Evolutionary conservation across 2,797 vertebrate species (phyloP).

Genomic region (Syngnathus acus): DNA sequence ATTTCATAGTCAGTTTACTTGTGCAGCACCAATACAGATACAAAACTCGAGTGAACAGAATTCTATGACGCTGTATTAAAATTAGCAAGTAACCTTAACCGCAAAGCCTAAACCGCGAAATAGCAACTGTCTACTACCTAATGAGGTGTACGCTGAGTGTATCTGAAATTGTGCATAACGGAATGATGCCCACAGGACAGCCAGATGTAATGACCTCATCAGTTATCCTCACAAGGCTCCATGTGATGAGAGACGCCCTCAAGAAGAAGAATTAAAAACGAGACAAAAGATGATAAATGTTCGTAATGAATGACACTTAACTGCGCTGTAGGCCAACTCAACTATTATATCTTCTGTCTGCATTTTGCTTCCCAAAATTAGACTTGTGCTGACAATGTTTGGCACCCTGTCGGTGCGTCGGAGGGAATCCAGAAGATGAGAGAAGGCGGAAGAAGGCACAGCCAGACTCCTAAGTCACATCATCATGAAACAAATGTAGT

Average conservation of each 20-base stretch:
- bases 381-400: constrained; percentile 3
- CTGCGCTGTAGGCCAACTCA: constrained; percentile 12
- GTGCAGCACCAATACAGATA: background rate
- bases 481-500: constrained; percentile 7
- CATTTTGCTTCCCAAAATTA: constrained; percentile 8
- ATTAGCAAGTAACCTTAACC: background rate
- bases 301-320: background rate
- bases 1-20: too few species aligned
- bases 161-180: constrained; percentile 5
- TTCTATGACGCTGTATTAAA: background rate
- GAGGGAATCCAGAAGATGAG: constrained; percentile 6
- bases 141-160: background rate
- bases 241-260: constrained; percentile 20
- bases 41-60: background rate
- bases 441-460: background rate
- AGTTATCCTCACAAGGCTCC: constrained; percentile 21
- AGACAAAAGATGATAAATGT: constrained; percentile 14
- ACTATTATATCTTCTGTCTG: constrained; percentile 8
- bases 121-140: background rate
- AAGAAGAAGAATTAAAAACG: constrained; percentile 12
- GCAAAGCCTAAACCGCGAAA: background rate
- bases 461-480: constrained; percentile 11
- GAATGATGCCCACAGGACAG: constrained; percentile 11
- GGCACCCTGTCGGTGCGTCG: constrained; percentile 2
- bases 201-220: constrained; percentile 25